Conservation (phyloP, 2,888 invertebrate species). For the Oscheius sp. region DNA sequence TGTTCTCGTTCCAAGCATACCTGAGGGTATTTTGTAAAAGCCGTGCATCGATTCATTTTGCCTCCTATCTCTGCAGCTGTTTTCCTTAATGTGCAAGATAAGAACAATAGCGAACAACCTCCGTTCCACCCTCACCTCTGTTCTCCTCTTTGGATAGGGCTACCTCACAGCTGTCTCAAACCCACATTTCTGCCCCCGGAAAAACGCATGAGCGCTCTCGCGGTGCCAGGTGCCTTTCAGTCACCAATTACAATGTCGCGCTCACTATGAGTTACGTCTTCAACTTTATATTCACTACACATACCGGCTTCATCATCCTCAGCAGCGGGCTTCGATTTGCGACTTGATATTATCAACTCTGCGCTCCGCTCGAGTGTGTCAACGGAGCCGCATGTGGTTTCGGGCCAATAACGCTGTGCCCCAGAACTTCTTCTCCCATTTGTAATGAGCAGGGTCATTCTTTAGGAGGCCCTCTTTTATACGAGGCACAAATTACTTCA, state of each 20-base stretch:
- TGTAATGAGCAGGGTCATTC: neutral
- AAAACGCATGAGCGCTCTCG: constrained; percentile 31
- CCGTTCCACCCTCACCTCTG: constrained; percentile 17
- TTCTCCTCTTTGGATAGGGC: constrained; percentile 6
- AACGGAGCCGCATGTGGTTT: constrained; percentile 32
- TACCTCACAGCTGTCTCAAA: constrained; percentile 22
- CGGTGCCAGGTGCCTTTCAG: constrained; percentile 24
- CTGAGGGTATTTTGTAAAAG: constrained; percentile 12
- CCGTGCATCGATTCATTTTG: neutral
- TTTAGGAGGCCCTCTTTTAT: too few relatives aligned
- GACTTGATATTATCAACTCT: constrained; percentile 34
- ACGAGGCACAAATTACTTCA: constrained; percentile 8
- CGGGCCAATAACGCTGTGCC: constrained; percentile 17
- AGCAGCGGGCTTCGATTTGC: constrained; percentile 27
- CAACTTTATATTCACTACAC: neutral
- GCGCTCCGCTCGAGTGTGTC: constrained; percentile 33
- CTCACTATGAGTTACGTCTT: constrained; percentile 4
- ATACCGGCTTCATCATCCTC: constrained; percentile 11
- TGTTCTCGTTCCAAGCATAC: neutral
- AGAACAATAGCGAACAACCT: too few relatives aligned
- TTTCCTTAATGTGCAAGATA: neutral
- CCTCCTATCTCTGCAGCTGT: neutral
- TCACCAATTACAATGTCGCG: constrained; percentile 6
- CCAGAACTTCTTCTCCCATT: neutral
- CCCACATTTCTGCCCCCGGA: constrained; percentile 31